Conservation (phyloP, 2,797 vertebrate species). For the Lepus oiostolus region DNA sequence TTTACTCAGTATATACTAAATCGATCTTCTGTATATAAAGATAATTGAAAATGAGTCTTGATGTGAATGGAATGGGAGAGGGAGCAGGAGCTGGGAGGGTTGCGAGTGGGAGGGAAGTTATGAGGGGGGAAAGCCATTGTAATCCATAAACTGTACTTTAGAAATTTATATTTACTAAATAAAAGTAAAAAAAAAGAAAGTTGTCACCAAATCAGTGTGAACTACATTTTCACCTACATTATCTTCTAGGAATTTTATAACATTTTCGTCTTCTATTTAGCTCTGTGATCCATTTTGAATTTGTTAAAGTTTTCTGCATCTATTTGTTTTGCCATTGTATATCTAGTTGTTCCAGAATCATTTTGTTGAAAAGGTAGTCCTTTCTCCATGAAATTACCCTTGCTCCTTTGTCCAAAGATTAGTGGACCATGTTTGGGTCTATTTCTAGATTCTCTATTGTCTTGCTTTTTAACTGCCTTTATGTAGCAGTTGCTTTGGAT, state of each 20-base stretch:
- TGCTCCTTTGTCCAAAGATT: slow-evolving; percentile 3
- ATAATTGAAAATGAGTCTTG: too few species aligned
- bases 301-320: background rate
- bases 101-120: too few species aligned
- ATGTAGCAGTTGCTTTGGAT: background rate
- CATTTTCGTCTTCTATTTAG: background rate
- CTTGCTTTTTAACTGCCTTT: background rate
- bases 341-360: background rate
- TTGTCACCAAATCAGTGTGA: background rate
- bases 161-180: too few species aligned
- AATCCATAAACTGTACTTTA: too few species aligned
- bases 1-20: too few species aligned
- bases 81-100: too few species aligned
- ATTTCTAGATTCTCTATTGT: background rate
- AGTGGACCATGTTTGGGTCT: background rate
- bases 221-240: background rate
- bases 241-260: slow-evolving; percentile 36
- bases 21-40: too few species aligned
- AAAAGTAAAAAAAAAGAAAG: background rate
- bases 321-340: background rate
- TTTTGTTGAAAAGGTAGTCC: background rate
- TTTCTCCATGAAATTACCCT: background rate
- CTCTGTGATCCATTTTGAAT: background rate
- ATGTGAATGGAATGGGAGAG: too few species aligned
- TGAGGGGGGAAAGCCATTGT: too few species aligned